These are phyloP conservation scores for Lonchura striata DNA, from an alignment of 2,113 vertebrate genomes.

Conservation along the genomic window DNA sequence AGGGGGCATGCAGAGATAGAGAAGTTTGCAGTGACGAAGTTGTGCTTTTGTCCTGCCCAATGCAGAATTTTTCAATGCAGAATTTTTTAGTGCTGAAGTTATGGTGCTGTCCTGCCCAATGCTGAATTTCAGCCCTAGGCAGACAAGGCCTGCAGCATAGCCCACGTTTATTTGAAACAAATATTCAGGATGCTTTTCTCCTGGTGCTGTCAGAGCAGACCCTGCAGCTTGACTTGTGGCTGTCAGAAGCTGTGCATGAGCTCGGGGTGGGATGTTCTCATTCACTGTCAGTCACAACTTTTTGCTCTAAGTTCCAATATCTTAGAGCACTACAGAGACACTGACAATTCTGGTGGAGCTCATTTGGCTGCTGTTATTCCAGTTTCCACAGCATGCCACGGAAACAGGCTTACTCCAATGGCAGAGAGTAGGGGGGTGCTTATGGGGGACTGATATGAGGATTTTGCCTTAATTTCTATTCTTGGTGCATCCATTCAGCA, in stretches of 20 bases:
- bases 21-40: background rate
- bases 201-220: background rate
- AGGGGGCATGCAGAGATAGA: background rate
- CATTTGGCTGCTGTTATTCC: background rate
- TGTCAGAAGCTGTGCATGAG: background rate
- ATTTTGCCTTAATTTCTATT: background rate
- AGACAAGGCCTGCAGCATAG: background rate
- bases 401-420: background rate
- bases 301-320: background rate
- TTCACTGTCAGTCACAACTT: background rate
- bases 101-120: too few species aligned
- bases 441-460: background rate
- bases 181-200: background rate
- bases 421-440: background rate
- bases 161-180: rapidly evolving
- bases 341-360: background rate
- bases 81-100: too few species aligned
- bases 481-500: background rate
- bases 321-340: background rate
- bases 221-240: rapidly evolving
- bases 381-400: background rate
- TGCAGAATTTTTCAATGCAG: too few species aligned
- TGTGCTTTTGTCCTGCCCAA: too few species aligned
- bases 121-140: too few species aligned
- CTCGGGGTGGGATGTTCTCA: background rate